Conservation (phyloP, 2,888 invertebrate species). For the Drosophila vallismaia region DNA sequence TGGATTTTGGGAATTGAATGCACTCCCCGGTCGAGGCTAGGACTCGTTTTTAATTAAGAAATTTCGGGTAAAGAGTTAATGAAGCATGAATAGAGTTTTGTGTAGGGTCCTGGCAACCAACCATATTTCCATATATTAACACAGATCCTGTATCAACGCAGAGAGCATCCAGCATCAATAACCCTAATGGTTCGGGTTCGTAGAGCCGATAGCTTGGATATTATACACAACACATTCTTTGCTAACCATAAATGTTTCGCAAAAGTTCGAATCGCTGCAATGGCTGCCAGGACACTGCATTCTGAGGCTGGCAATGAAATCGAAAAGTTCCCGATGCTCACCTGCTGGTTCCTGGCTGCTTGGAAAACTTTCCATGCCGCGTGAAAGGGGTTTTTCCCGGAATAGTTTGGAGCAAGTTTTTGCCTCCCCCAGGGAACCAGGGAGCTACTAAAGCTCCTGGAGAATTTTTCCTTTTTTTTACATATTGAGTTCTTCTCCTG, state of each 20-base stretch:
- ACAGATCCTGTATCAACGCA: not conserved
- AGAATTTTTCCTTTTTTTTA: conserved; percentile 63
- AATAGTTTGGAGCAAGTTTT: conserved; percentile 68
- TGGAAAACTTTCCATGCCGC: conserved; percentile 34
- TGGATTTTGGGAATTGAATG: conserved; percentile 28
- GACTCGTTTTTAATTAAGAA: conserved; percentile 53
- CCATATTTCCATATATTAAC: conserved; percentile 1
- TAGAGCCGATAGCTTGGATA: not conserved
- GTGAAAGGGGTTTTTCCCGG: conserved; percentile 22
- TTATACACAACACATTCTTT: not conserved
- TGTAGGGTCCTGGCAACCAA: not conserved
- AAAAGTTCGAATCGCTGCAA: not conserved
- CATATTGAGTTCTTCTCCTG: conserved; percentile 34
- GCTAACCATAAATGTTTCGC: not conserved
- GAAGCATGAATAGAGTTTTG: conserved; percentile 34
- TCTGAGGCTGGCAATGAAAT: conserved; percentile 62
- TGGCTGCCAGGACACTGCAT: conserved; percentile 40
- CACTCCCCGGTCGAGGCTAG: conserved; percentile 12
- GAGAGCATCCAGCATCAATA: not conserved
- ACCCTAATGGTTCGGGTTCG: not conserved
- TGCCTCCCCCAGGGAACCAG: conserved; percentile 52
- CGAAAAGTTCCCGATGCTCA: conserved; percentile 68
- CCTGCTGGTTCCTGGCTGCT: conserved; percentile 60
- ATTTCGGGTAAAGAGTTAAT: conserved; percentile 43
- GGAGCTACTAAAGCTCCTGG: too few species aligned